Base-by-base conservation (phyloP, 1,140 invertebrate species). In the Mamestra configurata region DNA sequence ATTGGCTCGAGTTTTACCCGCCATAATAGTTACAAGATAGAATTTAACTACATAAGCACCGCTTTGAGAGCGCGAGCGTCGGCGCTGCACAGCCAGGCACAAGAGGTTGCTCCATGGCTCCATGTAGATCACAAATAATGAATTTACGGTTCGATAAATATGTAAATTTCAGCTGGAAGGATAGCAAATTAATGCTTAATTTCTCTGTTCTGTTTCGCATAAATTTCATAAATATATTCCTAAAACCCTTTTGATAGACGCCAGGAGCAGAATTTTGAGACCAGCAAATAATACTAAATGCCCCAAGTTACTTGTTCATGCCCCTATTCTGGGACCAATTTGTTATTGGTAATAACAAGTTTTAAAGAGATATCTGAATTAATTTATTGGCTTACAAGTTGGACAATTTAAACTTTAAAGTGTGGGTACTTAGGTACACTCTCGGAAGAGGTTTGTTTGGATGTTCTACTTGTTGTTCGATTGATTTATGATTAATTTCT, bases 171-270 rank as follows among this genome's bases (percentile, higher is more conserved):
- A 82, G 66, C 79, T 84, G 51, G 75, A 85, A 85, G 85, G 85
- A 89, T 88, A 87, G 81, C 88, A 90, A 89, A 90, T 90, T 92
- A 88, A 89, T 90, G 87, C 85, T 88, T 89, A 89, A 88, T 89
- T 88, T 86, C 84, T 86, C 72, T 86, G 83, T 88, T 89, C 86
- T 85, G 84, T 89, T 86, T 82, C 81, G 84, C 87, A 86, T 86
- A 89, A 87, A 88, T 88, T 88, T 82, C 55, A 66, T 82, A 89
- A 92, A 89, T 88, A 81, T 89, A 92, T 90, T 90, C 83, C 76
- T 78, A 79, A 85, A 88, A 84, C 82, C 83, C 83, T 89, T 90
- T 86, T 84, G 83, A 82, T 87, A 85, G 78, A 82, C 79, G 82
- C 40, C 79, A 55, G 57, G 46, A 75, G 77, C 68, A 84, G 81